Base-by-base conservation (phyloP, 2,113 vertebrate genomes). In the Hipposideros armiger region DNA sequence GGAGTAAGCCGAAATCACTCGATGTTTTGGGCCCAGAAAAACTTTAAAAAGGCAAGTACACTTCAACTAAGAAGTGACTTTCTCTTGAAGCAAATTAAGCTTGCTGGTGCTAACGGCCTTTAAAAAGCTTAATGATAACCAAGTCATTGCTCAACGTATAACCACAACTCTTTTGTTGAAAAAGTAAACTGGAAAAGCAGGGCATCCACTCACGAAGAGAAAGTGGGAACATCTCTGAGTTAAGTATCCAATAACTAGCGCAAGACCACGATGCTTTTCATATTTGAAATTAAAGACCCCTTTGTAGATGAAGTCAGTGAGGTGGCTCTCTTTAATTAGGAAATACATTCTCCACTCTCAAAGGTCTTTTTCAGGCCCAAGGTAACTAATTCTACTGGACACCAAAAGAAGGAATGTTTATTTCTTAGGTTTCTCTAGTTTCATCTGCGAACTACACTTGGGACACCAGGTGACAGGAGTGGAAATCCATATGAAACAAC, bases 1-100 rank as follows among this genome's bases (percentile, higher is more conserved):
- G 96, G 74, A 84, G 40, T 85, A 40, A 84, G 87, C 87, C 78
- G 69, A 2, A 24, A 86, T 96, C 87, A 70, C 74, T 93, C 81
- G 15, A 36, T 86, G 74, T 92, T 89, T 87, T 88, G 52, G 20
- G 42, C 42, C 69, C 83, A 28, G 40, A 81, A 42, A 81, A 83
- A 28, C 17, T 54, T 52, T 96, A 72, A 14, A 74, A 47, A 93
- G 62, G 56, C 64, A 87, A 90, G 54, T 82, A 74, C 69, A 84
- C 58, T 94, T 95, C 45, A 67, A 47, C 58, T 95, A 97, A 96
- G 94, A 98, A 98, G 97, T 94, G 81, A 97, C 96, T 95, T 64
- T 93, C 73, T 97, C 91, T 95, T 95, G 94, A 93, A 95, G 93
- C 88, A 97, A 97, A 96, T 98, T 96, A 97, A 97, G 66, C 58